Evolutionary conservation across 92 coral and sea anemone species (phyloP), one percentile per base, ranked within the genome.

Genomic region (Heteractis magnifica): DNA sequence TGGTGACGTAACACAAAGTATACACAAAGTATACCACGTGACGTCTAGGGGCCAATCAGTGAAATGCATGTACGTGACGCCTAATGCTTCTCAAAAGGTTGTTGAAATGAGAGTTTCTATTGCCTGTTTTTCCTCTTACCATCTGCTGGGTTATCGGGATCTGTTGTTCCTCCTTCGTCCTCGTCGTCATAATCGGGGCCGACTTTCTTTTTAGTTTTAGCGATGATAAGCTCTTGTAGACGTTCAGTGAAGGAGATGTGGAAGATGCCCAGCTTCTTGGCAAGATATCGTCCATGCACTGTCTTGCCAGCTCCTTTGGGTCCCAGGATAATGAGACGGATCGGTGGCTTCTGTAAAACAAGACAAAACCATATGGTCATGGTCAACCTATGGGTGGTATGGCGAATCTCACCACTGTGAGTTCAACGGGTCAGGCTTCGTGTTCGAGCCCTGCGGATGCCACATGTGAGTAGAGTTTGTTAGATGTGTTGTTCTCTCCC

Each of bases 161-260:
- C 82, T 5, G 83, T 62, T 18, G 70, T 9, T 18, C 70, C 88
- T 10, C 88, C 92, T 52, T 94, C 97, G 15, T 93, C 95, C 8
- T 95, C 99, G 41, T 94, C 97, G 16, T 97, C 99, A 73, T 92
- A 97, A 76, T 97, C 99, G 12, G 98, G 98, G 51, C 99, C 99
- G 77, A 97, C 89, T 87, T 89, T 95, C 81, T 94, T 97, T 90
- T 97, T 97, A 41, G 99, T 97, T 87, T 97, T 97, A 26, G 97
- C 97, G 79, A 97, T 94, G 89, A 97, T 97, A 76, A 97, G 88
- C 70, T 97, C 99, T 86, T 97, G 99, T 48, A 97, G 97, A 4
- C 98, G 94, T 53, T 97, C 99, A 73, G 86, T 88, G 89, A 97
- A 97, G 6, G 95, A 90, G 74, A 97, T 97, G 86, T 97, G 99